These are phyloP conservation scores for Ophioninae sp. DNA, from an alignment of 2,888 invertebrate genomes.

Conservation along the genomic window DNA sequence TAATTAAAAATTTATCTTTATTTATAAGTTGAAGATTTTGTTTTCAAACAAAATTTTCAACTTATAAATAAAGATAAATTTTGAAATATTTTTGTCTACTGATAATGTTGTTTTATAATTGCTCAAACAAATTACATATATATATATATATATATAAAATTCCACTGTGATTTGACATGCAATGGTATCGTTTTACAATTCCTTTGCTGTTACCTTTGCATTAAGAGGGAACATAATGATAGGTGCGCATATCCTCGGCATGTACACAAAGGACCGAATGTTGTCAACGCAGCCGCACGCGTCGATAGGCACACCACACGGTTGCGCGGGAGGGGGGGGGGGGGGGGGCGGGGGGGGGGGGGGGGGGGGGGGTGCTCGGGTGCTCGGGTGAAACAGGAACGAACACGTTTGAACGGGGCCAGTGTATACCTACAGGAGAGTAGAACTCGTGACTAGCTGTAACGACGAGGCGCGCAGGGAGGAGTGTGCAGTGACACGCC, in stretches of 20 bases:
- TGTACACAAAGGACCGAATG: conserved; percentile 9
- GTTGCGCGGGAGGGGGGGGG: too few species aligned
- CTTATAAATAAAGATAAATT: too few species aligned
- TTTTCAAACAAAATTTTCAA: too few species aligned
- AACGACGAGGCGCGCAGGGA: conserved; percentile 13
- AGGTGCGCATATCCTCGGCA: not conserved
- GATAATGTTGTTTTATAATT: too few species aligned
- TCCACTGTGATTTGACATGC: conserved; percentile 12
- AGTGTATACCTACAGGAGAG: conserved; percentile 19
- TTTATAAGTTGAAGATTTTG: too few species aligned
- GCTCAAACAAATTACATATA: too few species aligned
- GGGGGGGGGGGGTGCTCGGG: too few species aligned
- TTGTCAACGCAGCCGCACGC: conserved; percentile 8
- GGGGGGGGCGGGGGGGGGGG: too few species aligned
- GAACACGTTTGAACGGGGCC: conserved; percentile 46
- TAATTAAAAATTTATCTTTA: too few species aligned
- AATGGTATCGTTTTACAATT: conserved; percentile 39
- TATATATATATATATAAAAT: too few species aligned
- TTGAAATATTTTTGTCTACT: too few species aligned
- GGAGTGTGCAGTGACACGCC: conserved; percentile 58
- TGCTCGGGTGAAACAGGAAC: conserved; percentile 20
- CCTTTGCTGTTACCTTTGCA: conserved; percentile 38
- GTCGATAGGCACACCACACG: not conserved
- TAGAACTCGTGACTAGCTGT: conserved; percentile 49
- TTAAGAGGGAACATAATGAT: not conserved